Percentiles rank a stretch among this genome's conserved stretches.
phyloP scores from a whole-genome alignment of 2,797 vertebrate genomes.

The Melanotaenia trifasciata region DNA sequence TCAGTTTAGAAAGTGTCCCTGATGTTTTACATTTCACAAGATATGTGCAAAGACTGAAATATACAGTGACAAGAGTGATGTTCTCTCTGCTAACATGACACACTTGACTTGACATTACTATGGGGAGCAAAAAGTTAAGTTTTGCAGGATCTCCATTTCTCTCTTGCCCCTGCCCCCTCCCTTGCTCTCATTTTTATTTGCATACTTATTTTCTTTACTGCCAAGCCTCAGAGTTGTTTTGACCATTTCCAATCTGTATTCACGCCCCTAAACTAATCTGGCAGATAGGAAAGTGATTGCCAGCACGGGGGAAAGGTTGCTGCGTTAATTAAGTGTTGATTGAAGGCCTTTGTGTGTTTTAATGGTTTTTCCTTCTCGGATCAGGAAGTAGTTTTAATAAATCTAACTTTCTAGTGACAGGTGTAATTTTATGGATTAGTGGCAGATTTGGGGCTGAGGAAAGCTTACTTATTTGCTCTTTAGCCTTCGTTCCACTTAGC shows the following conservation, averaged over 20 bases:
- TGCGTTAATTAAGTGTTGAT: slow-evolving; percentile 85
- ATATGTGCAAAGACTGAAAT: slow-evolving; percentile 19
- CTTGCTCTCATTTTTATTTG: slow-evolving; percentile 49
- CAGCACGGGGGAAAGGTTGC: slow-evolving; percentile 71
- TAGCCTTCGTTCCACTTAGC: slow-evolving; percentile 63
- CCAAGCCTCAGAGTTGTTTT: slow-evolving; percentile 63
- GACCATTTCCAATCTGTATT: slow-evolving; percentile 76
- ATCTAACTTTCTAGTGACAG: slow-evolving; percentile 87
- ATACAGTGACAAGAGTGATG: slow-evolving; percentile 27
- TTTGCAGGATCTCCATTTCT: slow-evolving; percentile 10
- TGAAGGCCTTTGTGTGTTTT: slow-evolving; percentile 76
- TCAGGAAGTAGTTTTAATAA: slow-evolving; percentile 86
- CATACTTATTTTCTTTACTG: slow-evolving; percentile 65
- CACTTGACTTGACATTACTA: slow-evolving; percentile 48
- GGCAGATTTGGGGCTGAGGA: slow-evolving; percentile 66
- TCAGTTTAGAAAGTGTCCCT: slow-evolving; percentile 15
- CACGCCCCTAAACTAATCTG: slow-evolving; percentile 80
- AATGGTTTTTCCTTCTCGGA: slow-evolving; percentile 81
- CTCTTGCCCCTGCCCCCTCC: slow-evolving; percentile 3
- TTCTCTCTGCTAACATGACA: slow-evolving; percentile 48
- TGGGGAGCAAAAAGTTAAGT: slow-evolving; percentile 39
- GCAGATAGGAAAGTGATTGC: slow-evolving; percentile 74
- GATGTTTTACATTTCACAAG: slow-evolving; percentile 28
- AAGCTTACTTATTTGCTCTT: slow-evolving; percentile 69
- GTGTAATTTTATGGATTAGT: slow-evolving; percentile 89